Evolutionary conservation across 2,113 vertebrate genomes (phyloP), one percentile per base, ranked within the genome.

Genomic region (Bambusicola thoracicus): DNA sequence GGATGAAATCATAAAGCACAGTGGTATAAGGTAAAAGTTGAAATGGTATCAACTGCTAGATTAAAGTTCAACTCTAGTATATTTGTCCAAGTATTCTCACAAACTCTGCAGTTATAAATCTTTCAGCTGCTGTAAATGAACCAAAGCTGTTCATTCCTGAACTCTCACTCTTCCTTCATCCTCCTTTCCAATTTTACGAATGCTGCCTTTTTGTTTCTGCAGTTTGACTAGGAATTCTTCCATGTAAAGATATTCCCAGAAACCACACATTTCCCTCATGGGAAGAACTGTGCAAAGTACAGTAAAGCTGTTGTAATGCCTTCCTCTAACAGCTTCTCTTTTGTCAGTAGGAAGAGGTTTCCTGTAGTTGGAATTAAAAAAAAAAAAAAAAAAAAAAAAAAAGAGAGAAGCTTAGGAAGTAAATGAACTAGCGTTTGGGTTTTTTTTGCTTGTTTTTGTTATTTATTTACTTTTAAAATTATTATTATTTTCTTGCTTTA

Each of bases 51-150:
- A 83, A 74, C 69, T 70, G 56, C n/a, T 46, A 95, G 38, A 85
- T 90, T 92, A 91, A 83, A 94, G 62, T 81, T 87, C 79, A 90
- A 81, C 15, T 9, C 12, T 91, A 92, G 65, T 67, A 22, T 32
- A 49, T 88, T 94, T 82, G 82, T 78, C 65, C 44, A 77, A 58
- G 22, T 40, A 24, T 76, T 91, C 43, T 63, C 61, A 82, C 34
- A 46, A 55, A 20, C 38, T 74, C 19, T 76, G 9, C 36, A 32
- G 40, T 58, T 91, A 61, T 78, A 95, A 94, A 92, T 82, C 49
- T 90, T 93, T 93, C 67, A 96, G 68, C 38, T 87, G 75, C 34
- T 77, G 38, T 95, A 92, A 92, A 94, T 30, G 84, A 95, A 68
- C 19, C 17, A 55, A 93, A 96, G 62, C 61, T 81, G 61, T 67